Percentiles rank a stretch among this genome's conserved stretches.
phyloP scores from a whole-genome alignment of 1,140 invertebrate genomes.

The Stegodyphus dumicola region DNA sequence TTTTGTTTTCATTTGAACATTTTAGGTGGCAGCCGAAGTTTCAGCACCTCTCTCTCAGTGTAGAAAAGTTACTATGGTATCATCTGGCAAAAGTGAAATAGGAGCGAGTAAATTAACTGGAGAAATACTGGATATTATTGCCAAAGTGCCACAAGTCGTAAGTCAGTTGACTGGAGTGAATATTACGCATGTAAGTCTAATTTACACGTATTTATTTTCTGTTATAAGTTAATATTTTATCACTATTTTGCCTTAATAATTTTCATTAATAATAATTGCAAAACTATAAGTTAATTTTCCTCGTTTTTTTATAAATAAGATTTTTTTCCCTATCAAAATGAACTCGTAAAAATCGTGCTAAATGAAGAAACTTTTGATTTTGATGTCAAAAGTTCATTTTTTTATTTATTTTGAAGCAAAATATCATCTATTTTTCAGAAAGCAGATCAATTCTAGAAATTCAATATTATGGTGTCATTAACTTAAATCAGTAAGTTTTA shows the following conservation, averaged over 20 bases:
- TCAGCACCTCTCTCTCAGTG: slow-evolving; percentile 92
- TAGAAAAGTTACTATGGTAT: slow-evolving; percentile 95
- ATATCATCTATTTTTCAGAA: slow-evolving; percentile 4
- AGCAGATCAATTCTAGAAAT: slow-evolving; percentile 9
- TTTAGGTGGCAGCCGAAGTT: slow-evolving; percentile 92
- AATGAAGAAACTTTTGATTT: neutral
- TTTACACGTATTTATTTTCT: neutral
- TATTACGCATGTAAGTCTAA: slow-evolving; percentile 49
- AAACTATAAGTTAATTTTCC: neutral
- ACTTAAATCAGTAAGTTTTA: slow-evolving; percentile 3
- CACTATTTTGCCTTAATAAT: neutral
- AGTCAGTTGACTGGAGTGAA: slow-evolving; percentile 84
- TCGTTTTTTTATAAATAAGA: neutral
- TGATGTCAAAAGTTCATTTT: neutral
- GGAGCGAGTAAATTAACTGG: slow-evolving; percentile 93
- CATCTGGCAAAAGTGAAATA: slow-evolving; percentile 88
- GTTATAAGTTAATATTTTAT: neutral
- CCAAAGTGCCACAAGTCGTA: slow-evolving; percentile 88
- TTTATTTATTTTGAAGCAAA: slow-evolving; percentile 14
- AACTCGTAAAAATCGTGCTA: neutral
- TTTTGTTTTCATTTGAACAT: neutral
- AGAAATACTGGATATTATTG: slow-evolving; percentile 92
- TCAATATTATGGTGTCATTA: neutral
- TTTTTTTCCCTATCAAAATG: neutral
- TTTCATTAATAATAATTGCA: neutral